phyloP scores from a whole-genome alignment of 2,797 vertebrate genomes.

The Onychomys arenicola region DNA sequence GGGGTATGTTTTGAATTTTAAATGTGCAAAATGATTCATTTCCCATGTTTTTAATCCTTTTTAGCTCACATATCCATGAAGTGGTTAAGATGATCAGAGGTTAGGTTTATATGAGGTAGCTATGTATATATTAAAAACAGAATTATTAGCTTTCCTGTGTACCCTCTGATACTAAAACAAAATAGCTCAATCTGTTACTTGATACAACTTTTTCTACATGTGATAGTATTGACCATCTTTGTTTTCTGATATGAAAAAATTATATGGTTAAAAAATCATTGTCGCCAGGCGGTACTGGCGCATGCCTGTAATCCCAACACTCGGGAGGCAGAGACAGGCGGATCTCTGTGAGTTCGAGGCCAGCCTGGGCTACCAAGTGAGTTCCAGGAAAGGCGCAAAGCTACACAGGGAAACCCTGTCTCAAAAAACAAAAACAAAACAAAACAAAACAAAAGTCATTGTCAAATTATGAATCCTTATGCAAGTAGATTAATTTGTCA shows the following conservation, averaged over 20 bases:
- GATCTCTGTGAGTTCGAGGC: no score
- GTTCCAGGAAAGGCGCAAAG: no score
- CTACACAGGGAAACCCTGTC: no score
- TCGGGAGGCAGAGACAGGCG: no score
- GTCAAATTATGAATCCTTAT: background rate
- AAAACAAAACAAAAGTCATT: background rate
- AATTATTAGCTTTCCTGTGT: background rate
- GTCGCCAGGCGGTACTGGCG: no score
- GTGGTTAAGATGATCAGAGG: background rate
- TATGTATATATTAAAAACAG: background rate
- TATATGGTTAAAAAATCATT: background rate
- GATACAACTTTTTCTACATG: background rate
- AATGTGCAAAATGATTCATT: background rate
- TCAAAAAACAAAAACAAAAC: no score
- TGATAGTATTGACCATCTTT: background rate
- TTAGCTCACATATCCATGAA: background rate
- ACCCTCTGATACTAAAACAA: background rate
- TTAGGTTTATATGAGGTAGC: background rate
- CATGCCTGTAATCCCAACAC: no score
- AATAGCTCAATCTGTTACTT: conserved; percentile 26
- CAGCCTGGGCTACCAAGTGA: no score
- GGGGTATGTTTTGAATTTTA: background rate
- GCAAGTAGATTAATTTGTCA: conserved; percentile 35
- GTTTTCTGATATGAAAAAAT: conserved; percentile 4
- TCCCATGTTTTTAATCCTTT: background rate